Percentiles rank a stretch among this genome's conserved stretches.
Conservation (phyloP, 2,797 vertebrate genomes). For the Dromococcyx pavoninus region DNA sequence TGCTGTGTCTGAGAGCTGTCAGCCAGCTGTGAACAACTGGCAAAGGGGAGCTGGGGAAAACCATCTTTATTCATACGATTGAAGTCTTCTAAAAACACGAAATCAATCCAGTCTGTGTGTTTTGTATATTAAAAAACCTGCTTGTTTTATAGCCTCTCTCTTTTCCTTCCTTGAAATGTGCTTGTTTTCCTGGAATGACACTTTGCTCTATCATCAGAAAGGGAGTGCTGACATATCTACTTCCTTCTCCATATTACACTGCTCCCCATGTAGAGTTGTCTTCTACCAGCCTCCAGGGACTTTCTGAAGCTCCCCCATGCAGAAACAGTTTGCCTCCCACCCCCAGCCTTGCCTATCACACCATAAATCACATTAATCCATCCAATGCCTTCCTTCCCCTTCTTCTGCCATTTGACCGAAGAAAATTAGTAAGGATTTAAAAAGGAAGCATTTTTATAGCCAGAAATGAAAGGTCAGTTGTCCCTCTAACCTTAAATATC, state of each 20-base stretch:
- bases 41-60: background rate
- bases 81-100: background rate
- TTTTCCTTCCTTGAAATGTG: background rate
- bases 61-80: slow-evolving; percentile 17
- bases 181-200: slow-evolving; percentile 14
- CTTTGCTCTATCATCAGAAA: slow-evolving; percentile 3
- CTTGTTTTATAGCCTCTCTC: background rate
- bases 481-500: background rate
- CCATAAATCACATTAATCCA: background rate
- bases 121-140: background rate
- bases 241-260: background rate
- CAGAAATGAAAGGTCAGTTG: background rate
- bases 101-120: slow-evolving; percentile 19
- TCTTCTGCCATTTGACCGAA: background rate
- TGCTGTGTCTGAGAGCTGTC: background rate
- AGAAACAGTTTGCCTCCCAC: background rate
- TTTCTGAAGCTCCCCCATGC: background rate
- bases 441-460: background rate
- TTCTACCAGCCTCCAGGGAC: background rate
- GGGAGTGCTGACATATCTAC: background rate
- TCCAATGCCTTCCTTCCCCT: background rate
- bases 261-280: background rate
- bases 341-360: background rate
- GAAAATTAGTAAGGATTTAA: background rate
- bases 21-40: slow-evolving; percentile 24